Evolutionary conservation across 1,140 invertebrate species (phyloP).

Genomic region (Scaptomyza montana): DNA sequence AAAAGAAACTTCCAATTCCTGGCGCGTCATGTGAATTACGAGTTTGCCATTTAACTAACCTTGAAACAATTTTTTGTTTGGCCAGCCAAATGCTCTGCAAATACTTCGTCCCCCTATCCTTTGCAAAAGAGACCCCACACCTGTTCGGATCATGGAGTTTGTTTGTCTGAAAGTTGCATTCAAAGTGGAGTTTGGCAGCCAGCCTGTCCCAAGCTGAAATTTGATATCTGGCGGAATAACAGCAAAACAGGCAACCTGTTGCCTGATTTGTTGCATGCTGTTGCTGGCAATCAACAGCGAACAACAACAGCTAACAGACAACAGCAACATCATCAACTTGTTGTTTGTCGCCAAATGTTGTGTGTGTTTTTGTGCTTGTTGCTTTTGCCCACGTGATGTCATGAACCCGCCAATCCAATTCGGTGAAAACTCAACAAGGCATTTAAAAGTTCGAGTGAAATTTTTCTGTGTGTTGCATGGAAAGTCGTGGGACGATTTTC

Average conservation of each 20-base stretch:
- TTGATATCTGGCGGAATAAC: slow-evolving; percentile 45
- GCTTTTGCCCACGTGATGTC: slow-evolving; percentile 53
- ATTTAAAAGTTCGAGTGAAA: slow-evolving; percentile 45
- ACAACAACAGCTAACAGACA: slow-evolving; percentile 31
- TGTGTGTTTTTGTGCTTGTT: slow-evolving; percentile 15
- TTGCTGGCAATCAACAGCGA: slow-evolving; percentile 44
- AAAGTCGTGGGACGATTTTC: slow-evolving; percentile 47
- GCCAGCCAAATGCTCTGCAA: slow-evolving; percentile 25
- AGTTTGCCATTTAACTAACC: slow-evolving; percentile 50
- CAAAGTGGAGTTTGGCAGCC: slow-evolving; percentile 20
- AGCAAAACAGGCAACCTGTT: slow-evolving; percentile 42
- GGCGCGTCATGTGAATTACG: slow-evolving; percentile 42
- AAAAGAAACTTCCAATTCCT: slow-evolving; percentile 43
- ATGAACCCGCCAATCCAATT: slow-evolving; percentile 57
- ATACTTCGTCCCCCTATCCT: neutral
- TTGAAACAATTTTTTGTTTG: slow-evolving; percentile 43
- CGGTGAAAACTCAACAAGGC: slow-evolving; percentile 51
- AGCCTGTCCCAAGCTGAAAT: slow-evolving; percentile 37
- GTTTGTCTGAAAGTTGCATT: slow-evolving; percentile 24
- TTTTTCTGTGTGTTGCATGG: slow-evolving; percentile 20
- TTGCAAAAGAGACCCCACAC: neutral
- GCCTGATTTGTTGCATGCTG: slow-evolving; percentile 56
- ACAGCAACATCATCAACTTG: slow-evolving; percentile 38
- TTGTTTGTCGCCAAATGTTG: slow-evolving; percentile 55
- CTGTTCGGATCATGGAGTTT: neutral